Conservation (phyloP, 2,797 vertebrate genomes). For the Paguma larvata region DNA sequence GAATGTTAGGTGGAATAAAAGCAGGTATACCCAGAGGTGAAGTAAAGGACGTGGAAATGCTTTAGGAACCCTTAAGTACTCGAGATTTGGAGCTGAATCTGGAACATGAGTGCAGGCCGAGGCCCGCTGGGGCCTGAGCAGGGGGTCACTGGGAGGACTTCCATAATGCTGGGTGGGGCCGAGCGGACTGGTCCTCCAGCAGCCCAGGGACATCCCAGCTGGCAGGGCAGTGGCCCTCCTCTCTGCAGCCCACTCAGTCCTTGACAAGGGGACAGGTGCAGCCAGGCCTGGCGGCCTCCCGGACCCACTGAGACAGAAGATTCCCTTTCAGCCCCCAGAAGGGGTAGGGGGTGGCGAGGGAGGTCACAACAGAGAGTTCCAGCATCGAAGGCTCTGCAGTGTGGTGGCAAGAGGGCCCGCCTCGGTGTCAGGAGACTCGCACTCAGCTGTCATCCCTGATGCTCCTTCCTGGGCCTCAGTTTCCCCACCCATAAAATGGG, state of each 20-base stretch:
- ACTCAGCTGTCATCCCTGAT: neutral
- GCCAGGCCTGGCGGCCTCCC: slow-evolving; percentile 37
- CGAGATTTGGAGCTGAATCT: neutral
- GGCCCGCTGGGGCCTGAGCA: neutral
- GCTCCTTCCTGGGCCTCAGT: neutral
- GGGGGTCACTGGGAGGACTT: neutral
- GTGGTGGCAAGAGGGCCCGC: neutral
- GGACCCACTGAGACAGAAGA: slow-evolving; percentile 31
- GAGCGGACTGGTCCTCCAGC: neutral
- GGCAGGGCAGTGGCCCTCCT: neutral
- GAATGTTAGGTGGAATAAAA: neutral
- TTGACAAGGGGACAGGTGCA: slow-evolving; percentile 59
- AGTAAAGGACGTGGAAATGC: neutral
- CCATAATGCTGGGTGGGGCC: neutral
- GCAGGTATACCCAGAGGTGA: neutral
- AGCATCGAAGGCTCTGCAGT: neutral
- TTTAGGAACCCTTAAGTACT: neutral
- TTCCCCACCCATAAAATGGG: neutral
- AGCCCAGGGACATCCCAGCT: neutral
- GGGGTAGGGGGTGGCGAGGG: neutral
- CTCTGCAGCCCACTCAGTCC: slow-evolving; percentile 44
- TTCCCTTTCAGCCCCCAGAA: neutral
- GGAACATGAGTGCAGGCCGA: fast-evolving
- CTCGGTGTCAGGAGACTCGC: neutral
- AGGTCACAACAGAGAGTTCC: neutral